A percentile compares a stretch with the other conserved stretches of the same genome.
These are phyloP conservation scores for Microtus richardsoni DNA, from an alignment of 2,113 vertebrate species.

Conservation along the genomic window DNA sequence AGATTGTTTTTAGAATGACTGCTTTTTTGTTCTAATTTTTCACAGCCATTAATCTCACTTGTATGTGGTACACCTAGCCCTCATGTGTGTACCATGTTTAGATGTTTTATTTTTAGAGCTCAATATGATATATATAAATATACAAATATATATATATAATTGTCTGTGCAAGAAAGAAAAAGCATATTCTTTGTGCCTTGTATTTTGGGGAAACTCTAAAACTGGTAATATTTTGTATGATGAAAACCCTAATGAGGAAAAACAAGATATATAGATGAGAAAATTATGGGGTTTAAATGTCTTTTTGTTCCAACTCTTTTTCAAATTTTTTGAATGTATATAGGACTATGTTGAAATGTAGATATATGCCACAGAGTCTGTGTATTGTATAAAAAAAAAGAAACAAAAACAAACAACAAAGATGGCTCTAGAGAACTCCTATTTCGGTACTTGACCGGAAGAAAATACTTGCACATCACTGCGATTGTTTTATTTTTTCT, in stretches of 20 bases:
- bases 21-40: conserved; percentile 83
- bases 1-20: conserved; percentile 82
- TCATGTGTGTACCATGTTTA: conserved; percentile 88
- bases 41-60: conserved; percentile 88
- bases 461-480: conserved; percentile 99
- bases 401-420: conserved; percentile 80
- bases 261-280: conserved; percentile 89
- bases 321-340: conserved; percentile 97
- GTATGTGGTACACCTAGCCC: conserved; percentile 85
- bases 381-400: conserved; percentile 95
- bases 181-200: conserved; percentile 99
- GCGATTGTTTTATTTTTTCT: conserved; percentile 98
- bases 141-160: conserved; percentile 65
- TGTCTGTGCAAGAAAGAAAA: conserved; percentile 97
- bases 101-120: conserved; percentile 88
- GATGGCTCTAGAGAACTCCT: conserved; percentile 96
- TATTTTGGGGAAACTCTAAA: conserved; percentile 91
- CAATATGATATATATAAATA: conserved; percentile 87
- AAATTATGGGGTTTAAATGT: conserved; percentile 91
- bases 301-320: conserved; percentile 96
- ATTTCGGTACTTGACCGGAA: conserved; percentile 93
- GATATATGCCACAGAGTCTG: conserved; percentile 99
- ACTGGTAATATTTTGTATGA: conserved; percentile 90
- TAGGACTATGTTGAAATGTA: conserved; percentile 97
- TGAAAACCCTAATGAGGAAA: conserved; percentile 88